A percentile compares a stretch with the other conserved stretches of the same genome.
Evolutionary conservation across 1,140 invertebrate genomes (phyloP).

Genomic region (Euwallacea fornicatus): DNA sequence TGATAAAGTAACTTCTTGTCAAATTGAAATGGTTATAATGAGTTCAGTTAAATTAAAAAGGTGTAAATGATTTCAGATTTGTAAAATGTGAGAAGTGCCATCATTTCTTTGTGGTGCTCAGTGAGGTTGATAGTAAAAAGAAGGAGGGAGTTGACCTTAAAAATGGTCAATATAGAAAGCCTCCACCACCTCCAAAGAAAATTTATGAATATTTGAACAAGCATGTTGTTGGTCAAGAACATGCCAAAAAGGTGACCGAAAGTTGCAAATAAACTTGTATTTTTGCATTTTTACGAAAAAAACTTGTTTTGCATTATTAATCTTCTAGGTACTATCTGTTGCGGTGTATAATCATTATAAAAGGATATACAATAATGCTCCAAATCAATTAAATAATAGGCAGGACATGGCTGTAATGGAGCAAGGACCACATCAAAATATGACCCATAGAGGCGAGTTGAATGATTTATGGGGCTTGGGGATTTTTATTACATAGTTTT

Average conservation of each 20-base stretch:
- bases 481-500: background rate
- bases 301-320: too few species aligned
- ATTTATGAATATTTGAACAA: slow-evolving; percentile 95
- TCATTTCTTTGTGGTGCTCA: slow-evolving; percentile 96
- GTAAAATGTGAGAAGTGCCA: slow-evolving; percentile 98
- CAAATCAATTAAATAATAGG: slow-evolving; percentile 54
- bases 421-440: slow-evolving; percentile 68
- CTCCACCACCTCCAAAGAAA: slow-evolving; percentile 92
- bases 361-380: slow-evolving; percentile 92
- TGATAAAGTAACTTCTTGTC: background rate
- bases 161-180: slow-evolving; percentile 70
- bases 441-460: slow-evolving; percentile 69
- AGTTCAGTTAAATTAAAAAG: too few species aligned
- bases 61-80: slow-evolving; percentile 61
- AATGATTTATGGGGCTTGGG: background rate
- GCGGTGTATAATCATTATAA: slow-evolving; percentile 99
- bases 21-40: too few species aligned
- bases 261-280: slow-evolving; percentile 13
- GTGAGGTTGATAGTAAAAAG: slow-evolving; percentile 87
- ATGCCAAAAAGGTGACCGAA: slow-evolving; percentile 81
- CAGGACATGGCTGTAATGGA: slow-evolving; percentile 60
- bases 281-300: background rate
- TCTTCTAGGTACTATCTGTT: slow-evolving; percentile 80
- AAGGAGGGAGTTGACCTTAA: slow-evolving; percentile 76
- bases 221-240: slow-evolving; percentile 96